Evolutionary conservation across 2,888 invertebrate genomes (phyloP).

Genomic region (Oscheius sp.): DNA sequence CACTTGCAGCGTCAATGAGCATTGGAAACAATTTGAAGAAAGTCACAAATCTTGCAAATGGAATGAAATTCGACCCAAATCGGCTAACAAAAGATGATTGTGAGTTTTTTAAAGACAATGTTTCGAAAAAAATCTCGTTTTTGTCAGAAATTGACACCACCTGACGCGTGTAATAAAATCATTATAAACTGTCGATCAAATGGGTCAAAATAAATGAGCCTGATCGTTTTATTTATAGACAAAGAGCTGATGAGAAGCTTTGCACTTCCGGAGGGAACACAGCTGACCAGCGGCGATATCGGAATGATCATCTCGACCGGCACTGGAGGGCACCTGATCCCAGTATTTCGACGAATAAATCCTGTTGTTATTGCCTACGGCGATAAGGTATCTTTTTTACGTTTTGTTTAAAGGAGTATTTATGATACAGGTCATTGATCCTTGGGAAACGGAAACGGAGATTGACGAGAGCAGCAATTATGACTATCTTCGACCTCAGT

Average conservation of each 20-base stretch:
- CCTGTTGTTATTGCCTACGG: slow-evolving; percentile 18
- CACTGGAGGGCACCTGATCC: slow-evolving; percentile 3
- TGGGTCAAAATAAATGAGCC: background rate
- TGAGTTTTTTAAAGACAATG: slow-evolving; percentile 4
- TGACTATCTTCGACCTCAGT: slow-evolving; percentile 26
- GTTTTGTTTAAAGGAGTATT: slow-evolving; percentile 1
- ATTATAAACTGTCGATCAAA: background rate
- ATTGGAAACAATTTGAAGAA: slow-evolving; percentile 6
- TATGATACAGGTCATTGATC: too few species aligned
- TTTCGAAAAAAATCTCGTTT: too few species aligned
- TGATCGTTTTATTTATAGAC: background rate
- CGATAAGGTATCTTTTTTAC: background rate
- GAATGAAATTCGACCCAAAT: slow-evolving; percentile 3
- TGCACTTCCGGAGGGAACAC: background rate
- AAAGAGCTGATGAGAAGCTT: slow-evolving; percentile 9
- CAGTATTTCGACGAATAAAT: slow-evolving; percentile 12
- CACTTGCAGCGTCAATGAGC: slow-evolving; percentile 7
- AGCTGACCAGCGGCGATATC: slow-evolving; percentile 6
- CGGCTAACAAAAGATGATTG: background rate
- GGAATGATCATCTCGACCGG: slow-evolving; percentile 26
- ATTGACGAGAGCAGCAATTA: background rate
- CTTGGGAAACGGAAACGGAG: slow-evolving; percentile 17
- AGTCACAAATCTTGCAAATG: slow-evolving; percentile 6
- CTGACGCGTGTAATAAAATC: background rate
- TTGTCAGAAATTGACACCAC: background rate